These are phyloP conservation scores for Cetoscarus ocellatus DNA, from an alignment of 2,797 vertebrate species.

Conservation along the genomic window DNA sequence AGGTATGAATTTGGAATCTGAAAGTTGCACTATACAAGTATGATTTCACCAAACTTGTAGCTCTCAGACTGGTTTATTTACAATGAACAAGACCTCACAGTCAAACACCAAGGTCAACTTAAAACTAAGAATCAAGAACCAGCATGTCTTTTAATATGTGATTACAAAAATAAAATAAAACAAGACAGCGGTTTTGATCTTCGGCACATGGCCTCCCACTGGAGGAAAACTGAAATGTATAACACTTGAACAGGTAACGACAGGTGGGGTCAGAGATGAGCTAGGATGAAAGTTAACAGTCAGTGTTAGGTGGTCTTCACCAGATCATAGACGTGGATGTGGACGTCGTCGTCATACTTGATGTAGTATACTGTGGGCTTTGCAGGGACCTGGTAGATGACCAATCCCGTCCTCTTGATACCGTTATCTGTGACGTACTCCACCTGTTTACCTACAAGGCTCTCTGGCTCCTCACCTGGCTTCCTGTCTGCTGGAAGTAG, in stretches of 20 bases:
- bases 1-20: slow-evolving; percentile 57
- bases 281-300: slow-evolving; percentile 54
- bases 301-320: slow-evolving; percentile 88
- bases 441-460: slow-evolving; percentile 90
- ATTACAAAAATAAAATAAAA: slow-evolving; percentile 1
- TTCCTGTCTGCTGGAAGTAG: slow-evolving; percentile 88
- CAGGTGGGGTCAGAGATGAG: slow-evolving; percentile 49
- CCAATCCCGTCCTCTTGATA: slow-evolving; percentile 87
- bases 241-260: slow-evolving; percentile 75
- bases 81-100: slow-evolving; percentile 33
- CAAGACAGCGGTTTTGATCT: slow-evolving; percentile 19
- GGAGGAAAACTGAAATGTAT: slow-evolving; percentile 48
- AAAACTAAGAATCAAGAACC: slow-evolving; percentile 29
- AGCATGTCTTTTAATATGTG: slow-evolving; percentile 23
- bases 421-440: slow-evolving; percentile 90
- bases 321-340: slow-evolving; percentile 89
- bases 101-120: slow-evolving; percentile 37
- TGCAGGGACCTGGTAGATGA: slow-evolving; percentile 90
- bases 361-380: slow-evolving; percentile 90
- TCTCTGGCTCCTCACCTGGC: slow-evolving; percentile 89
- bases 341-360: slow-evolving; percentile 89
- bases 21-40: slow-evolving; percentile 53
- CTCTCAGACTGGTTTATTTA: slow-evolving; percentile 68
- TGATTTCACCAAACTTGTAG: slow-evolving; percentile 32
- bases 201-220: slow-evolving; percentile 34